These are phyloP conservation scores for Aporophyla lueneburgensis DNA, from an alignment of 2,888 invertebrate genomes.

Conservation along the genomic window DNA sequence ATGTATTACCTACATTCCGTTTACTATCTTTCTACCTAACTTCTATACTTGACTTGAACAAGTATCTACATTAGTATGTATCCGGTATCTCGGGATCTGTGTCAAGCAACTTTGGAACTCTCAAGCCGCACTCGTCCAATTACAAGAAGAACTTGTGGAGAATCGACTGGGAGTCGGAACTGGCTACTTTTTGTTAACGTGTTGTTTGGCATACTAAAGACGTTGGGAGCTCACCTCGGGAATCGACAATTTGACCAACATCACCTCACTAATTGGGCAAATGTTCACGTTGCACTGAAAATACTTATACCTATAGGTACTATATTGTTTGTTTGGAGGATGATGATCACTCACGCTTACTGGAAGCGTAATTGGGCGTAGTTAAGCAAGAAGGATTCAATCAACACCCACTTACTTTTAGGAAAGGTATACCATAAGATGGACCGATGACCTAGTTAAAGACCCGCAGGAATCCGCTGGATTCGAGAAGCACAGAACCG, in stretches of 20 bases:
- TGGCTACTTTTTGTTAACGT: slow-evolving; percentile 43
- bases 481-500: no score
- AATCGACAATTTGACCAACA: slow-evolving; percentile 21
- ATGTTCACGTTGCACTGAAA: neutral
- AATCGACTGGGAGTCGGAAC: slow-evolving; percentile 62
- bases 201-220: slow-evolving; percentile 49
- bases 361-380: no score
- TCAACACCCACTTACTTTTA: no score
- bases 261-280: slow-evolving; percentile 21
- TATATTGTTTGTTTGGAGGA: neutral
- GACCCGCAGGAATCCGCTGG: no score
- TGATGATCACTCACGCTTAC: neutral
- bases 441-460: no score
- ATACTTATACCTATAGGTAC: neutral
- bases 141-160: slow-evolving; percentile 70
- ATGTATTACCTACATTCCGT: no score
- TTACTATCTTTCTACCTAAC: neutral
- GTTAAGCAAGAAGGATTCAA: no score
- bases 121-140: slow-evolving; percentile 73
- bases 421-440: no score
- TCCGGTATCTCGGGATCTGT: slow-evolving; percentile 72
- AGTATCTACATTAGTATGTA: slow-evolving; percentile 54
- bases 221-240: neutral
- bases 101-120: slow-evolving; percentile 77
- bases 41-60: slow-evolving; percentile 2